Evolutionary conservation across 2,888 invertebrate species (phyloP), one percentile per base, ranked within the genome.

Genomic region (Pachliopta kotzebuea): DNA sequence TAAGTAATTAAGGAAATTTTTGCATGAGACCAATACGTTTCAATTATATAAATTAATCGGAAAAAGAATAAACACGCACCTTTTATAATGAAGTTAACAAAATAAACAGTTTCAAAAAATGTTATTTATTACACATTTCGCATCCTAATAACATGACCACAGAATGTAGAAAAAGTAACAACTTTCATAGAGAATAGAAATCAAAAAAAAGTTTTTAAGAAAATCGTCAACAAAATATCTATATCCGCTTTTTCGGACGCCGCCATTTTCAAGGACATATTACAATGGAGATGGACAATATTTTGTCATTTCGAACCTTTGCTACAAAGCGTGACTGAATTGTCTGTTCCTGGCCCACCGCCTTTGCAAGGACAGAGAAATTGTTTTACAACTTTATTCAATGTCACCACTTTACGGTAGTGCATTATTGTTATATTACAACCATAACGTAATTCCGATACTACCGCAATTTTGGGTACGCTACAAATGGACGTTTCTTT

Each of bases 381-480:
- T 80, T 74, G 76, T 72, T 77, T 78, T 80, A 81, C 75, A 76
- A 67, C 76, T 73, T 61, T 73, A 77, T 81, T 74, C 74, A 70
- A 68, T 71, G 68, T 72, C 72, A 79, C 78, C 80, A 81, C 77
- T 79, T 80, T 84, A 85, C 88, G 76, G 88, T 87, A 88, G 88
- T 86, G 72, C 76, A 78, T 81, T 79, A 80, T 86, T 80, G 76
- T 80, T 84, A 77, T 81, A 82, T 84, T 83, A 81, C 78, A 79
- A 79, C 81, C 77, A 73, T 78, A 77, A 78, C 73, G 77, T 85
- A 79, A 85, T 86, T 76, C 75, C 66, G 72, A 79, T 71, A 79
- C 78, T 81, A 86, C 87, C 83, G 81, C 86, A 83, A 78, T 77
- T 71, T 74, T 76, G 75, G 72, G 71, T 71, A 73, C 67, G 73